Evolutionary conservation across 2,113 vertebrate genomes (phyloP), one percentile per base, ranked within the genome.

Genomic region (Grammomys dolichurus): DNA sequence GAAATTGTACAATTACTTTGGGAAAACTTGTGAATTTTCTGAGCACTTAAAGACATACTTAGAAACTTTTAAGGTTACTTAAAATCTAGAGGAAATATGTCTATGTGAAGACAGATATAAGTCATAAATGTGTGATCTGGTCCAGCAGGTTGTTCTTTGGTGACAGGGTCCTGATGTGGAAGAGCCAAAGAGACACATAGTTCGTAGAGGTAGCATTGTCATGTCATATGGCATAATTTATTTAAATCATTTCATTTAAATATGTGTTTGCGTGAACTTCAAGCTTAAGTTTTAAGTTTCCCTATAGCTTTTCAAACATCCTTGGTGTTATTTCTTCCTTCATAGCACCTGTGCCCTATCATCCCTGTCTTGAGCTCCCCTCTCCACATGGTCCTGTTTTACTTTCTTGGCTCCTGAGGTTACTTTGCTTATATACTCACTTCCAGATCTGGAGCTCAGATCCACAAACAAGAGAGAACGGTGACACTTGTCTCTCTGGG

Each of bases 1-100:
- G 28, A n/a, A 75, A 82, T 40, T 69, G 36, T n/a, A 69, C 1
- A 86, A 28, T 22, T 36, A 36, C 86, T 60, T 86, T 80, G 56
- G 56, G 89, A 89, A 89, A 67, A 60, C 58, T 22, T 93, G 86
- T 60, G 40, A 46, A 60, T 88, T 51, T 89, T 58, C 87, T 89
- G 67, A 89, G 75, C 86, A 56, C 56, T 78, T 95, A 92, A 92
- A 80, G 16, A 78, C 36, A 56, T 13, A 73, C 22, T 54, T 89
- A 73, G 26, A 54, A 48, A n/a, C n/a, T 46, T 89, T 67, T 16
- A 54, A 78, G 28, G 28, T 78, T 7, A 87, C 76, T 76, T 60
- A 20, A 48, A 87, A 91, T 81, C 70, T 73, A 80, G 48, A 63
- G 58, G 67, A 54, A 77, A 85, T 14, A 26, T 5, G 58, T 94